Conservation (phyloP, 2,797 vertebrate genomes). For the Eidolon dupreanum region DNA sequence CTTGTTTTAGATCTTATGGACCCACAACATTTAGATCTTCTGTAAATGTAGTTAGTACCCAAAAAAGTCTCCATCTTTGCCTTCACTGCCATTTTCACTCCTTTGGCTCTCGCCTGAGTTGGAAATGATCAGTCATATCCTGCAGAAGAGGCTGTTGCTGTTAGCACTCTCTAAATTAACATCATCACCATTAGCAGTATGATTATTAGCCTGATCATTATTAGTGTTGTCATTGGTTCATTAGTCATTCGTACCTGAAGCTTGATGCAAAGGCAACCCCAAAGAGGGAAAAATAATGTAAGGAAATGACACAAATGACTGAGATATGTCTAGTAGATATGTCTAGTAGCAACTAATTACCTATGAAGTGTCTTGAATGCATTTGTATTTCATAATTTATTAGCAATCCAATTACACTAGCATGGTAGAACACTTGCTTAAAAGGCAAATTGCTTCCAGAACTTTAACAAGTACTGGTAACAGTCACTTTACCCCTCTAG, state of each 20-base stretch:
- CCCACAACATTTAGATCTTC: neutral
- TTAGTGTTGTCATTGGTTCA: conserved; percentile 59
- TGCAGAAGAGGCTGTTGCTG: neutral
- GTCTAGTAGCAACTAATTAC: neutral
- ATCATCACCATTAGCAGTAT: neutral
- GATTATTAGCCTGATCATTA: conserved; percentile 22
- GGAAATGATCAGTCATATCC: neutral
- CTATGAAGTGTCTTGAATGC: neutral
- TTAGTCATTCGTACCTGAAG: conserved; percentile 69
- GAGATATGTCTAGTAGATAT: neutral
- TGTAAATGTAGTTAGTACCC: neutral
- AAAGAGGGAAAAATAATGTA: conserved; percentile 24
- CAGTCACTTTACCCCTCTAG: neutral
- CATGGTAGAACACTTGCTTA: neutral
- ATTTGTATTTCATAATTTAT: neutral
- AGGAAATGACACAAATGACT: conserved; percentile 50
- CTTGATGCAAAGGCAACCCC: conserved; percentile 42
- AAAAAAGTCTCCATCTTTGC: neutral
- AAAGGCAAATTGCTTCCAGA: neutral
- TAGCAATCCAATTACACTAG: neutral
- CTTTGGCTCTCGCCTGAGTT: neutral
- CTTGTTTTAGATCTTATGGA: neutral
- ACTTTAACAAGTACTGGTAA: neutral
- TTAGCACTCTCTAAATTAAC: conserved; percentile 57
- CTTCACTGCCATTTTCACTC: neutral